These are phyloP conservation scores for Mormyrops boulengeri DNA, from an alignment of 2,797 vertebrate species.

Conservation along the genomic window DNA sequence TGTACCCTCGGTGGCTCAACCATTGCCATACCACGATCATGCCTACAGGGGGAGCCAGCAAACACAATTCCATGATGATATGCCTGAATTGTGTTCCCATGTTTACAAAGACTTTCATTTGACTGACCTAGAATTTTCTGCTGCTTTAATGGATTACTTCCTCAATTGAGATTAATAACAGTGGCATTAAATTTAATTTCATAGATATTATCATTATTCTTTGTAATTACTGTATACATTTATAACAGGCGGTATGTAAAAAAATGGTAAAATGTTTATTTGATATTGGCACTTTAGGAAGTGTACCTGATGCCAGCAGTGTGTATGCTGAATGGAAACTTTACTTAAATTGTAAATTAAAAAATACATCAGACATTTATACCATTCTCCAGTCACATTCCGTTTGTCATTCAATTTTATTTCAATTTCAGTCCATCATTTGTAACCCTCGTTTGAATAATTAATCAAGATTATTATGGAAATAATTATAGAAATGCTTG, in stretches of 20 bases:
- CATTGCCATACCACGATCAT: conserved; percentile 6
- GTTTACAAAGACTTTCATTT: conserved; percentile 41
- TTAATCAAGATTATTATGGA: not conserved
- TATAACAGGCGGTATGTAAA: not conserved
- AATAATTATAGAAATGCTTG: not conserved
- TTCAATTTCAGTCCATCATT: not conserved
- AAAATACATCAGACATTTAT: not conserved
- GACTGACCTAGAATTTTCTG: conserved; percentile 46
- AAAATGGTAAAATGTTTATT: not conserved
- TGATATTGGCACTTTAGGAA: not conserved
- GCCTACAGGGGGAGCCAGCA: not conserved
- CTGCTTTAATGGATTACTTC: conserved; percentile 49
- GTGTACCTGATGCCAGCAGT: not conserved
- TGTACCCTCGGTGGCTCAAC: not conserved
- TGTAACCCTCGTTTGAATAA: not conserved
- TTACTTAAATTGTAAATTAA: not conserved
- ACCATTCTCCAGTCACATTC: not conserved
- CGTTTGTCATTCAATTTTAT: not conserved
- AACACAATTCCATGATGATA: conserved; percentile 26
- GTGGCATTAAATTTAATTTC: not conserved
- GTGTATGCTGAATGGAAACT: not conserved
- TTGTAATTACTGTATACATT: not conserved
- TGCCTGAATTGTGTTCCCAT: conserved; percentile 37
- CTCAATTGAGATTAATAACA: conserved; percentile 28
- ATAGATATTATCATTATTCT: not conserved